These are phyloP conservation scores for Molanna angustata DNA, from an alignment of 2,888 invertebrate genomes.

Conservation along the genomic window DNA sequence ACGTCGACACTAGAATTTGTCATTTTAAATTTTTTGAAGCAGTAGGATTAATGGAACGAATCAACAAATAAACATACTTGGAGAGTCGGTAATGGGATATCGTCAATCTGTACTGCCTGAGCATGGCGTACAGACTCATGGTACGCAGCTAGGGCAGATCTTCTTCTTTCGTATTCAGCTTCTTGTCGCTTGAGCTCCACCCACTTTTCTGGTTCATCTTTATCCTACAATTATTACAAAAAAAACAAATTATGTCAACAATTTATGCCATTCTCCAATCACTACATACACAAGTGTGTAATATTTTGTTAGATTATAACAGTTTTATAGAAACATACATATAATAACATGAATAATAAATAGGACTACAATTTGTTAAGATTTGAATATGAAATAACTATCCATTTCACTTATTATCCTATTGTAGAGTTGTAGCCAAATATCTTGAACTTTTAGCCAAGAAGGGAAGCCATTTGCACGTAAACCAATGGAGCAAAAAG, in stretches of 20 bases:
- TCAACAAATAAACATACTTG: slow-evolving; percentile 41
- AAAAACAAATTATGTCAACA: too few species aligned
- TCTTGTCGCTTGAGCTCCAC: slow-evolving; percentile 87
- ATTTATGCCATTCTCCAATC: too few species aligned
- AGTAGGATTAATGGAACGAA: neutral
- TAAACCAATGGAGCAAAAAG: too few species aligned
- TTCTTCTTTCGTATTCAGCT: slow-evolving; percentile 87
- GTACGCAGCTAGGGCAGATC: slow-evolving; percentile 84
- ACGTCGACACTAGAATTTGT: neutral
- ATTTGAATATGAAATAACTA: neutral
- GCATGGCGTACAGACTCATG: slow-evolving; percentile 95
- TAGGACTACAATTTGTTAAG: too few species aligned
- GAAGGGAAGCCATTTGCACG: too few species aligned
- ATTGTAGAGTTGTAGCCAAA: too few species aligned
- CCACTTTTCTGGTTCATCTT: slow-evolving; percentile 95
- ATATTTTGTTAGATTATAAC: too few species aligned
- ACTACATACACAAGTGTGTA: too few species aligned
- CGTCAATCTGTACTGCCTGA: slow-evolving; percentile 91
- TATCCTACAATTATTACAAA: slow-evolving; percentile 60
- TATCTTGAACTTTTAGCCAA: too few species aligned
- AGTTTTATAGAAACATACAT: too few species aligned
- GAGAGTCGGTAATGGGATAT: slow-evolving; percentile 85
- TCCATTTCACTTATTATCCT: too few species aligned
- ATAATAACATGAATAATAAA: too few species aligned
- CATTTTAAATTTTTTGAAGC: neutral